phyloP scores from a whole-genome alignment of 2,888 invertebrate genomes.

The Drosophila neonasuta region DNA sequence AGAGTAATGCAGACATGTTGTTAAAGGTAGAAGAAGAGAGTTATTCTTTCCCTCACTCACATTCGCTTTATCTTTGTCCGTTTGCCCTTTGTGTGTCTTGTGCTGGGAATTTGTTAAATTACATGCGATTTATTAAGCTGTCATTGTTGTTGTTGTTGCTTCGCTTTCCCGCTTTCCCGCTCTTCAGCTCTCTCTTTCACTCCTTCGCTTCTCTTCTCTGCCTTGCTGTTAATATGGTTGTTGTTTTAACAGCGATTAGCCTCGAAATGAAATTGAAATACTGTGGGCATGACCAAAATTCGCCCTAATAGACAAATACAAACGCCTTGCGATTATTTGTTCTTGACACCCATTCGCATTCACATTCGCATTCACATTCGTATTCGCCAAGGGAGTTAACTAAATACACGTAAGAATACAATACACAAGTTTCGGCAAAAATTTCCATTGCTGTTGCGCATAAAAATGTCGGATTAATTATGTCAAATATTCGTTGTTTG shows the following conservation, averaged over 20 bases:
- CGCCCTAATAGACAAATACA: slow-evolving; percentile 59
- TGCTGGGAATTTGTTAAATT: slow-evolving; percentile 54
- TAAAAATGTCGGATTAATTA: not conserved
- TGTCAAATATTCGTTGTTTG: not conserved
- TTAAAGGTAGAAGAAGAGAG: not conserved
- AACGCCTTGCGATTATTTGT: slow-evolving; percentile 69
- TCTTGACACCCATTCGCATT: slow-evolving; percentile 28
- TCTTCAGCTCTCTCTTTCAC: too few relatives aligned
- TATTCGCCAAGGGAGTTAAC: not conserved
- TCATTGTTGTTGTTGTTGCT: slow-evolving; percentile 33
- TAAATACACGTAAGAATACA: not conserved
- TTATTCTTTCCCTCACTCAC: slow-evolving; percentile 35
- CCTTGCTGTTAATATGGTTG: slow-evolving; percentile 13
- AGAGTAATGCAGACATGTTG: not conserved
- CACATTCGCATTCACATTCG: not conserved
- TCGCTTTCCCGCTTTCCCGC: not conserved
- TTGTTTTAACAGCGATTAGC: slow-evolving; percentile 62
- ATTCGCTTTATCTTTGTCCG: slow-evolving; percentile 39
- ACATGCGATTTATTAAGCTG: slow-evolving; percentile 56
- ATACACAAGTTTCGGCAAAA: not conserved
- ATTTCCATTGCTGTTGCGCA: not conserved
- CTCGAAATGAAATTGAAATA: slow-evolving; percentile 58
- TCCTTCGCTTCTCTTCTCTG: not conserved
- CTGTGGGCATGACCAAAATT: slow-evolving; percentile 24
- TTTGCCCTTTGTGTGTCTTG: slow-evolving; percentile 16